Evolutionary conservation across 2,797 vertebrate genomes (phyloP).

Genomic region (Acrossocheilus fasciatus): DNA sequence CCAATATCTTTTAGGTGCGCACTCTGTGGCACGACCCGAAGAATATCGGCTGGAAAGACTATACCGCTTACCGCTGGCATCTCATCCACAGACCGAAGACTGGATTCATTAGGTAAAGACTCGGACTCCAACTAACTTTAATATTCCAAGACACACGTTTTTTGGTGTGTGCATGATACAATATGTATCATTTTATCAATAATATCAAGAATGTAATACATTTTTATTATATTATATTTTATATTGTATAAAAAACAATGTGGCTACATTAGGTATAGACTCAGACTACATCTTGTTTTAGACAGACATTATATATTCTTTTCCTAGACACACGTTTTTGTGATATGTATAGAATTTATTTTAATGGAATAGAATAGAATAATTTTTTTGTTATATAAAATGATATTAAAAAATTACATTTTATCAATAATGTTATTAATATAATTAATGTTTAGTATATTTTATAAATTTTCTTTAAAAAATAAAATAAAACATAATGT

Average conservation of each 20-base stretch:
- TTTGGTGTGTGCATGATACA: neutral
- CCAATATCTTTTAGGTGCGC: constrained; percentile 80
- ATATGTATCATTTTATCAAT: neutral
- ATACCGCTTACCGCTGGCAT: constrained; percentile 95
- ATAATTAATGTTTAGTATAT: neutral
- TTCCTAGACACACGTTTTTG: neutral
- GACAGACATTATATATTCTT: too few species aligned
- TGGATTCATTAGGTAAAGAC: constrained; percentile 90
- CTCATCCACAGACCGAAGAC: constrained; percentile 95
- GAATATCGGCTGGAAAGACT: constrained; percentile 96
- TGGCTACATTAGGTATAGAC: constrained; percentile 91
- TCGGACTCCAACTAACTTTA: too few species aligned
- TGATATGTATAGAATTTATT: neutral
- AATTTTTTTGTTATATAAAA: neutral
- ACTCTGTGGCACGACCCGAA: constrained; percentile 97
- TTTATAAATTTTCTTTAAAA: neutral
- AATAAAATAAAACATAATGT: neutral
- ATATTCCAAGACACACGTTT: neutral
- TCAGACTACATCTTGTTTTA: neutral
- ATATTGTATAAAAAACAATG: neutral
- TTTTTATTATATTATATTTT: neutral
- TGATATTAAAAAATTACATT: neutral
- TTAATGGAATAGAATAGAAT: neutral
- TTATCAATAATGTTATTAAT: neutral
- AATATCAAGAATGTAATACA: neutral